A percentile compares a stretch with the other conserved stretches of the same genome.
Evolutionary conservation across 2,888 invertebrate species (phyloP).

Genomic region (Pheosia gnoma): DNA sequence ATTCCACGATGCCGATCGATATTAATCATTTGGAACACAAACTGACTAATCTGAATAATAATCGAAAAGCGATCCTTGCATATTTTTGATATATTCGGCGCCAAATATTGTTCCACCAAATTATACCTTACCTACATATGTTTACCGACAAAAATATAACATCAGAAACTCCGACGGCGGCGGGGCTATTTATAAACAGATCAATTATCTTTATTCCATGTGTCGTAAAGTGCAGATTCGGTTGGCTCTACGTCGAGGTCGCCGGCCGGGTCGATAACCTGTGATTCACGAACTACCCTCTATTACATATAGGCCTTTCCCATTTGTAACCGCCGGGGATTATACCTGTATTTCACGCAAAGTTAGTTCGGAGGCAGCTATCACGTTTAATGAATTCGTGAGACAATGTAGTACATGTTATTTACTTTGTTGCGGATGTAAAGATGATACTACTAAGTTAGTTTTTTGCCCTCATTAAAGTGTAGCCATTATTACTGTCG

Average conservation of each 20-base stretch:
- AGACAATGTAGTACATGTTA: slow-evolving; percentile 8
- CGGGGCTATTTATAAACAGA: slow-evolving; percentile 25
- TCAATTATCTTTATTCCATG: slow-evolving; percentile 28
- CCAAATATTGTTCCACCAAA: neutral
- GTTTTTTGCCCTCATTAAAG: no score
- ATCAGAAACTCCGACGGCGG: neutral
- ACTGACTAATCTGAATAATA: slow-evolving; percentile 28
- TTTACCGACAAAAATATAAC: slow-evolving; percentile 8
- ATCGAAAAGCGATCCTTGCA: slow-evolving; percentile 27
- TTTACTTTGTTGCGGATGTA: neutral
- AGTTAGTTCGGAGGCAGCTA: slow-evolving; percentile 28
- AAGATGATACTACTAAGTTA: no score
- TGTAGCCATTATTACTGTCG: no score
- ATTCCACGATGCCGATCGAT: slow-evolving; percentile 24
- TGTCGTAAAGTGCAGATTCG: slow-evolving; percentile 31
- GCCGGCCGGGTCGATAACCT: slow-evolving; percentile 62
- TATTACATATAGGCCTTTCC: slow-evolving; percentile 56
- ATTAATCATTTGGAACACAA: slow-evolving; percentile 30
- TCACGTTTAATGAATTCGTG: slow-evolving; percentile 35
- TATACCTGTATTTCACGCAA: slow-evolving; percentile 48
- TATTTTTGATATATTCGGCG: neutral
- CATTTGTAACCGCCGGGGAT: slow-evolving; percentile 51
- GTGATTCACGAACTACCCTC: slow-evolving; percentile 69
- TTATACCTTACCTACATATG: slow-evolving; percentile 7
- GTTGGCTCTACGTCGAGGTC: slow-evolving; percentile 42